phyloP scores from a whole-genome alignment of 2,113 vertebrate genomes.

The Pachyramphus minor region DNA sequence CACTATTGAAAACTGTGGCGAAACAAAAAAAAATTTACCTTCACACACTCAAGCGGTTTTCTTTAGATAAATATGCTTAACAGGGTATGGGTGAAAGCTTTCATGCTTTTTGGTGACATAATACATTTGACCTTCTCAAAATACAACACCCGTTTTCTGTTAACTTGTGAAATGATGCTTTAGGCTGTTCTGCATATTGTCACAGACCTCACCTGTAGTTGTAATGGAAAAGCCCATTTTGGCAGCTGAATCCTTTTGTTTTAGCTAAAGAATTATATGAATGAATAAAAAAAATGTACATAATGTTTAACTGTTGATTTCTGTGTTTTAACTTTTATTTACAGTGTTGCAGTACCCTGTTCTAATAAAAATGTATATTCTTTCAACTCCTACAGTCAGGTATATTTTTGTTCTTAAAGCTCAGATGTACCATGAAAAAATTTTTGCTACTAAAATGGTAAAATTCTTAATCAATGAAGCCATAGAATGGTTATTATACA shows the following conservation, averaged over 20 bases:
- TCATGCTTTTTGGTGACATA: background rate
- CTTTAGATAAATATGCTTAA: background rate
- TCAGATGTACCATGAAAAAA: accelerated
- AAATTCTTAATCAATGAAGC: background rate
- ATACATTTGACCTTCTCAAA: background rate
- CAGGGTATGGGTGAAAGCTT: background rate
- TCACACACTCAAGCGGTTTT: accelerated
- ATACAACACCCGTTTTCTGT: background rate
- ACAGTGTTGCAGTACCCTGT: background rate
- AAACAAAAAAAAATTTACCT: background rate
- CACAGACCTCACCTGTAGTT: background rate
- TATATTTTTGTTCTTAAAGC: background rate
- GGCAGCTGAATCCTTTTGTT: background rate
- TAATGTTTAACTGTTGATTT: background rate
- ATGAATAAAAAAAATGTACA: background rate
- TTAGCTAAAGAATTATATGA: background rate
- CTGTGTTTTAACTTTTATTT: background rate
- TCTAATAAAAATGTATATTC: background rate
- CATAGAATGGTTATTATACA: background rate
- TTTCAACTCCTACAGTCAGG: background rate
- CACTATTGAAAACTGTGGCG: background rate
- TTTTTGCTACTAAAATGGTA: background rate
- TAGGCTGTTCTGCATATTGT: background rate
- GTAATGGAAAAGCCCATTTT: background rate
- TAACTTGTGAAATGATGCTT: background rate